Conservation (phyloP, 2,888 invertebrate species). For the Cheilosia vernalis region DNA sequence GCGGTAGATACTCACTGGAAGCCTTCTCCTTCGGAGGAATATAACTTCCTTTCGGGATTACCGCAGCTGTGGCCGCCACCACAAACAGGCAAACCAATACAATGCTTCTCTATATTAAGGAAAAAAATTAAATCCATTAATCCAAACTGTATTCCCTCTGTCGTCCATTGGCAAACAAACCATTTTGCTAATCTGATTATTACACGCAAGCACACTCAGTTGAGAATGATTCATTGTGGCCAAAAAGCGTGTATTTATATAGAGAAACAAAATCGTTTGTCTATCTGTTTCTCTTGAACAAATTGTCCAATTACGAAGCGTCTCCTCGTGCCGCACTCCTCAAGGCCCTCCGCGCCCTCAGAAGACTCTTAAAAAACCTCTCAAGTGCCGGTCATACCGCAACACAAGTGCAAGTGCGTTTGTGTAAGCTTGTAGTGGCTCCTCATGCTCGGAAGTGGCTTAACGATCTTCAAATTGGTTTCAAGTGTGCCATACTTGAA, state of each 20-base stretch:
- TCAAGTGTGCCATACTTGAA: constrained; percentile 49
- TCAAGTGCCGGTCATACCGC: constrained; percentile 32
- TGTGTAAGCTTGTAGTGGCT: constrained; percentile 34
- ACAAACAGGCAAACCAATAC: constrained; percentile 58
- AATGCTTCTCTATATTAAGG: constrained; percentile 31
- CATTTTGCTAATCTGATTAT: constrained; percentile 66
- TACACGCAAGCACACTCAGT: constrained; percentile 62
- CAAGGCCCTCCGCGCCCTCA: constrained; percentile 1
- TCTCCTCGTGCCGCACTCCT: neutral
- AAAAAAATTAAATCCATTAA: constrained; percentile 23
- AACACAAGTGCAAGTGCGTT: constrained; percentile 13
- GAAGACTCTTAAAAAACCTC: constrained; percentile 14
- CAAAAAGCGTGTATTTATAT: constrained; percentile 61
- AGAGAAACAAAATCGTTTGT: constrained; percentile 30
- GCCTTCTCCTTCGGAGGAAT: constrained; percentile 56
- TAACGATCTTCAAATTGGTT: constrained; percentile 50
- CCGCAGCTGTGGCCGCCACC: constrained; percentile 48
- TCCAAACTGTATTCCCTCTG: constrained; percentile 22
- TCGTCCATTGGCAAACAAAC: constrained; percentile 32
- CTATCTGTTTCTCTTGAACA: constrained; percentile 22
- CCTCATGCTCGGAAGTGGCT: constrained; percentile 58
- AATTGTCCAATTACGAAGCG: constrained; percentile 30
- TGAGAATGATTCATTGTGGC: constrained; percentile 55
- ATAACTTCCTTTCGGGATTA: constrained; percentile 52
- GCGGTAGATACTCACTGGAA: constrained; percentile 52